phyloP scores from a whole-genome alignment of 2,797 vertebrate species.

The Spinibarbus caldwelli region DNA sequence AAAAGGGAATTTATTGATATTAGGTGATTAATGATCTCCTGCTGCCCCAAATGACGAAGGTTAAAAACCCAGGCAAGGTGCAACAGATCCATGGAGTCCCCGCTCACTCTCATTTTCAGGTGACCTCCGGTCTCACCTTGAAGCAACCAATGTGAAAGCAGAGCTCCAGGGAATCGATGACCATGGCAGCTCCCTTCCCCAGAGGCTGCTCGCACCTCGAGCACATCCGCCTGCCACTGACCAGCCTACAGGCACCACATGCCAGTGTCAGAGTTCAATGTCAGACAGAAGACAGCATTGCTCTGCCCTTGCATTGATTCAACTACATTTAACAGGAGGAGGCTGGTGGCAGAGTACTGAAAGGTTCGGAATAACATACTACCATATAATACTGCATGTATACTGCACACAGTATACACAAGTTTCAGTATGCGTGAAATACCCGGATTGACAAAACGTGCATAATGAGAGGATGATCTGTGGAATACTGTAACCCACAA shows the following conservation, averaged over 20 bases:
- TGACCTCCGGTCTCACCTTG: conserved; percentile 87
- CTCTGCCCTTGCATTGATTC: conserved; percentile 13
- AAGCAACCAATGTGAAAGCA: conserved; percentile 97
- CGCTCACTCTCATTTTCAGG: neutral
- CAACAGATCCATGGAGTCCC: neutral
- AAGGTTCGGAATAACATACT: neutral
- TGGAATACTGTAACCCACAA: neutral
- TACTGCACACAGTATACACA: neutral
- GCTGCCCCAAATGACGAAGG: neutral
- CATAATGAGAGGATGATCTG: neutral
- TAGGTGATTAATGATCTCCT: conserved; percentile 2
- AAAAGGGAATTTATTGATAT: conserved; percentile 16
- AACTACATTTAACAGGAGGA: neutral
- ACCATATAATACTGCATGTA: neutral
- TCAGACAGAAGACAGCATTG: neutral
- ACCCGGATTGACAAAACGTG: neutral
- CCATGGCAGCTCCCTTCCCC: conserved; percentile 93
- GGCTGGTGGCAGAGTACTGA: neutral
- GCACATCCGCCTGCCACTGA: conserved; percentile 90
- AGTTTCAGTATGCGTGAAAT: neutral
- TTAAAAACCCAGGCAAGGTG: conserved; percentile 26
- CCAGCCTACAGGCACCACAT: conserved; percentile 83
- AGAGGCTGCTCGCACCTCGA: conserved; percentile 89
- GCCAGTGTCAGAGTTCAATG: conserved; percentile 59
- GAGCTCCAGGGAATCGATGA: conserved; percentile 95